Base-by-base conservation (phyloP, 2,888 invertebrate species). In the Mycogona germanica region DNA sequence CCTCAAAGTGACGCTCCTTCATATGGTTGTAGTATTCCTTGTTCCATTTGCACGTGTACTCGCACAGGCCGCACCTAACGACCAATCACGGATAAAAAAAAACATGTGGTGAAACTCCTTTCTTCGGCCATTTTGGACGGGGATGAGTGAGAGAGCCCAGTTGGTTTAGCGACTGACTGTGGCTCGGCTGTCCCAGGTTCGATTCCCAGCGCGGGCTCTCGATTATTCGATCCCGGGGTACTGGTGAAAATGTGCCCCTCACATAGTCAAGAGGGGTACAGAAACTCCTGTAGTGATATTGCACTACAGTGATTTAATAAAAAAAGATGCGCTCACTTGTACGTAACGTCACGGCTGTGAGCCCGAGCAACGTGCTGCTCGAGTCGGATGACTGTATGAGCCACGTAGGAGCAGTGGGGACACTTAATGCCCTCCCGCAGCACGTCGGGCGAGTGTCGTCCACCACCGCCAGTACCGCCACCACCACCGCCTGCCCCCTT, bases 21-120 rank as follows among this genome's bases (percentile, higher is more conserved):
- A 79, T 76, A 63, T 80, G 80, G 57, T 72, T 70, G 59, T 77
- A 74, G 66, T 77, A 79, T 60, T 76, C 75, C 30, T 76, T 73
- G 62, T 78, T 78, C 71, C 78, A 79, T 59, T 76, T 76, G 61
- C 77, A 77, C 44, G 76, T 75, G 66, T 76, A 79, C n/a, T 74
- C 72, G 66, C 80, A 80, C 48, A 78, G 66, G 32, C 75, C 75
- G 65, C 80, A 80, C 40, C 52, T 52, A 19, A 2, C 19, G 19
- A 45, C 9, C 9, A 25, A 41, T 3, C 30, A 28, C 14, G 41
- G n/a, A n/a, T n/a, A n/a, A n/a, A n/a, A n/a, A n/a, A n/a, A n/a
- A 41, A 35, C n/a, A 12, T n/a, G n/a, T n/a, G n/a, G n/a, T n/a
- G n/a, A n/a, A n/a, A n/a, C n/a, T n/a, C n/a, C n/a, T n/a, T n/a